Conservation (phyloP, 2,797 vertebrate genomes). For the Bradypodion ventrale region DNA sequence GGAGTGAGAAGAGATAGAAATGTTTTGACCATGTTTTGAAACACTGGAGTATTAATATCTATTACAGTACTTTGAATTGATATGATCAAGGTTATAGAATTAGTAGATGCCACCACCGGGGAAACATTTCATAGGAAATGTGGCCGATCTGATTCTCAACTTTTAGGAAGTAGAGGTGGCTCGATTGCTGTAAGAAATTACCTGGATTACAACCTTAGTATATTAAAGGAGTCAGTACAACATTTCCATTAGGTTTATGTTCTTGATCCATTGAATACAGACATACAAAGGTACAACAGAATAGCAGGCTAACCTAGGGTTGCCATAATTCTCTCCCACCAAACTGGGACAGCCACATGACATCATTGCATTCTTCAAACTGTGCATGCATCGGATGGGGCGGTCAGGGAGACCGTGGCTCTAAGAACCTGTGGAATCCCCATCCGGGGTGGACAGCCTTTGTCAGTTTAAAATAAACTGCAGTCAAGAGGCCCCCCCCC, state of each 20-base stretch:
- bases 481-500: too few species aligned
- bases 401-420: too few species aligned
- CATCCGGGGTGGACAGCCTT: too few species aligned
- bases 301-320: not conserved
- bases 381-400: too few species aligned
- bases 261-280: not conserved
- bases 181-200: constrained; percentile 36
- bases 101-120: constrained; percentile 65
- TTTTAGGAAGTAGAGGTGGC: constrained; percentile 22
- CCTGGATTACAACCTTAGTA: constrained; percentile 38
- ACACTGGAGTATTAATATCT: constrained; percentile 66
- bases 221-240: not conserved
- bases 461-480: too few species aligned
- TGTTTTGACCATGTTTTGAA: constrained; percentile 67
- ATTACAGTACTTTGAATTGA: constrained; percentile 74
- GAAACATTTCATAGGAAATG: constrained; percentile 70
- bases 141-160: constrained; percentile 66
- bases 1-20: constrained; percentile 64
- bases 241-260: not conserved
- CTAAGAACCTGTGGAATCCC: too few species aligned
- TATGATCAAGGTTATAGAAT: constrained; percentile 73
- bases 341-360: too few species aligned
- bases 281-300: not conserved
- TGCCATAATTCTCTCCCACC: too few species aligned
- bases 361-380: too few species aligned